phyloP scores from a whole-genome alignment of 2,113 vertebrate species.

The Turdus rufiventris region DNA sequence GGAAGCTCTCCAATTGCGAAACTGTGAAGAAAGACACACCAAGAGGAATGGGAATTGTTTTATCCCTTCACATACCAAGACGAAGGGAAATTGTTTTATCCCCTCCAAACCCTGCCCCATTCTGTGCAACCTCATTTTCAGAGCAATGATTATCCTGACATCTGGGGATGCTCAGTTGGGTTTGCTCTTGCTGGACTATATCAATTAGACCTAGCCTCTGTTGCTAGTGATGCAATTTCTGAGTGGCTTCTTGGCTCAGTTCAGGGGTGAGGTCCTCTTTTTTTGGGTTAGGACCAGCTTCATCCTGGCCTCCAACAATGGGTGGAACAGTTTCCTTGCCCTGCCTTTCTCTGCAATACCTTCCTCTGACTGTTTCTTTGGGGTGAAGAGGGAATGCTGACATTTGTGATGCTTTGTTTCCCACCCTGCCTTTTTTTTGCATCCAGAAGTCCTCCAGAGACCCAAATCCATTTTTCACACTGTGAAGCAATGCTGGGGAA shows the following conservation, averaged over 20 bases:
- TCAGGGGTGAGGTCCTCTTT: not conserved
- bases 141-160: not conserved
- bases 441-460: not conserved
- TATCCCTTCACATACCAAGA: not conserved
- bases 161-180: not conserved
- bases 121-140: not conserved
- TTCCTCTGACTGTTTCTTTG: not conserved
- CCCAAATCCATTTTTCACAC: not conserved
- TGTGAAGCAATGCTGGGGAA: not conserved
- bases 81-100: not conserved
- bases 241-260: not conserved
- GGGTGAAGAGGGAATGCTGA: not conserved
- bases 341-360: not conserved
- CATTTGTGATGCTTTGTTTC: not conserved
- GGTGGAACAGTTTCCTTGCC: not conserved
- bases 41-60: constrained; percentile 6
- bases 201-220: not conserved
- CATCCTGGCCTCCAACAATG: not conserved
- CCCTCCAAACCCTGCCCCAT: not conserved
- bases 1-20: not conserved
- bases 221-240: not conserved
- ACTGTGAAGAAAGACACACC: not conserved
- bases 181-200: not conserved
- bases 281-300: not conserved
- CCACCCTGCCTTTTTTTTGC: not conserved